These are phyloP conservation scores for Corbicula japonica DNA, from an alignment of 2,888 invertebrate species.

Conservation along the genomic window DNA sequence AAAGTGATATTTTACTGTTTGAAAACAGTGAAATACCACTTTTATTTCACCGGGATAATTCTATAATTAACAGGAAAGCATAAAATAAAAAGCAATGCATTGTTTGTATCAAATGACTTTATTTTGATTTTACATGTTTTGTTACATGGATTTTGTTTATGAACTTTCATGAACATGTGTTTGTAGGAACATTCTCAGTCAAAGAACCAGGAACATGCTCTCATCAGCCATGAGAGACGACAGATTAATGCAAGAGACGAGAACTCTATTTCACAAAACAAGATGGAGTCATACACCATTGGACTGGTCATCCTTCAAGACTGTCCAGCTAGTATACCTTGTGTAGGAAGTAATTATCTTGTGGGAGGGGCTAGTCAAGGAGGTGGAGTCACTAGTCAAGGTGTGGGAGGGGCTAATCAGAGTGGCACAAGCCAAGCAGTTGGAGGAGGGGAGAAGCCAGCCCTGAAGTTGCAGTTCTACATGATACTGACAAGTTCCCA, in stretches of 20 bases:
- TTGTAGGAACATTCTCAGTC: no score
- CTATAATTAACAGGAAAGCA: no score
- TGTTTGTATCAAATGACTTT: no score
- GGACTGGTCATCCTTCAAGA: constrained; percentile 90
- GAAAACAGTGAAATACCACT: no score
- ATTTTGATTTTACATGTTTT: no score
- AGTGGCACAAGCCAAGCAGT: no score
- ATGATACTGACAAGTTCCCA: constrained; percentile 89
- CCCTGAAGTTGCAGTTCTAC: constrained; percentile 89
- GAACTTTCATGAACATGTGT: no score
- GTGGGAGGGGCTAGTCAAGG: constrained; percentile 1
- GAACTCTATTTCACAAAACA: constrained; percentile 87
- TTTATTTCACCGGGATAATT: no score
- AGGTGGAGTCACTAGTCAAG: not conserved
- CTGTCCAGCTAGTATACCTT: constrained; percentile 21
- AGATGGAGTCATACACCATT: constrained; percentile 90
- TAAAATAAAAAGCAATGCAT: no score
- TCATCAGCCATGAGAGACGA: constrained; percentile 88
- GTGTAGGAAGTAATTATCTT: not conserved
- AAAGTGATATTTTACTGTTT: no score
- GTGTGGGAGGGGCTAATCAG: not conserved
- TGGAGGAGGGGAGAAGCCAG: constrained; percentile 38
- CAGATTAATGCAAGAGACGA: constrained; percentile 82
- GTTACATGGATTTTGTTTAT: no score
- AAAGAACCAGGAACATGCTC: constrained; percentile 89